These are phyloP conservation scores for Drosophila planitibia DNA, from an alignment of 2,888 invertebrate genomes.

Conservation along the genomic window DNA sequence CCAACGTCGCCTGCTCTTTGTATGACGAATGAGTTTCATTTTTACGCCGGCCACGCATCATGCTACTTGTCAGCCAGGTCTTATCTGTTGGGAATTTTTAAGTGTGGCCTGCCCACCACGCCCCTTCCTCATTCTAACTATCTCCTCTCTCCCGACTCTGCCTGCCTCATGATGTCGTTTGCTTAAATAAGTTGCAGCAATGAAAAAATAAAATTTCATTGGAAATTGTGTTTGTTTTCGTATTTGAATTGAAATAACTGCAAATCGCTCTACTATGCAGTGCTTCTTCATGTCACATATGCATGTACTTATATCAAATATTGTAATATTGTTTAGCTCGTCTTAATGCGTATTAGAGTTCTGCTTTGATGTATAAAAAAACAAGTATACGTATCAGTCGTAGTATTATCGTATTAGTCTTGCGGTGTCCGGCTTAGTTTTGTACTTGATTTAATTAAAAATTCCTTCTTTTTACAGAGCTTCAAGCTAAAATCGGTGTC, in stretches of 20 bases:
- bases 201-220: background rate
- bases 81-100: conserved; percentile 75
- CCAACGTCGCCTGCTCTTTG: conserved; percentile 31
- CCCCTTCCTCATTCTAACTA: background rate
- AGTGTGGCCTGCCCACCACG: conserved; percentile 36
- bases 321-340: background rate
- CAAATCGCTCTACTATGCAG: conserved; percentile 2
- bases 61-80: conserved; percentile 67
- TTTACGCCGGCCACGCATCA: conserved; percentile 63
- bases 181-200: conserved; percentile 6
- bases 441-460: background rate
- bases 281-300: background rate
- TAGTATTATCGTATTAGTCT: background rate
- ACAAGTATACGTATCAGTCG: background rate
- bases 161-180: conserved; percentile 8
- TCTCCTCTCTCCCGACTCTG: background rate
- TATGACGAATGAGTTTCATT: conserved; percentile 77
- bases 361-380: background rate
- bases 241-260: conserved; percentile 9
- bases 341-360: background rate
- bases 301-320: background rate
- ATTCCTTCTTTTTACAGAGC: background rate
- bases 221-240: conserved; percentile 6
- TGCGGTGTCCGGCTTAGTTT: background rate
- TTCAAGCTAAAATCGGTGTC: background rate